Evolutionary conservation across 2,888 invertebrate species (phyloP).

Genomic region (Opisthograptis luteolata): DNA sequence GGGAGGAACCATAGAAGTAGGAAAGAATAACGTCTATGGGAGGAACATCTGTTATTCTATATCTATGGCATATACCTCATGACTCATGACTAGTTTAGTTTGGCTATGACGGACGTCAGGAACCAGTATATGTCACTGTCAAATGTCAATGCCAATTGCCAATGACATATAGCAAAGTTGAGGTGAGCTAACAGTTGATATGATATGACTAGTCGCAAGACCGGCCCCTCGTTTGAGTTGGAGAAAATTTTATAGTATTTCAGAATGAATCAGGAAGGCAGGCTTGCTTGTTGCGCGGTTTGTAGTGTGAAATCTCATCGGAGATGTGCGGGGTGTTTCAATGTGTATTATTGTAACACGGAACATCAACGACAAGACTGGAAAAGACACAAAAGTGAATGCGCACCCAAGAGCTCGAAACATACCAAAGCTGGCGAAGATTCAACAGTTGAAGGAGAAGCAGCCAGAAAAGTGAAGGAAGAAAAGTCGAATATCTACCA

Average conservation of each 20-base stretch:
- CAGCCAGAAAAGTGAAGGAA: constrained; percentile 53
- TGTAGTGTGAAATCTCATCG: constrained; percentile 87
- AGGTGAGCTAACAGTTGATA: constrained; percentile 51
- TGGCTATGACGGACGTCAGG: too few relatives aligned
- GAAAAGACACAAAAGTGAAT: constrained; percentile 89
- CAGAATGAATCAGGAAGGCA: constrained; percentile 80
- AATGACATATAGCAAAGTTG: constrained; percentile 50
- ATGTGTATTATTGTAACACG: constrained; percentile 90
- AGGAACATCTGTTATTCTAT: too few relatives aligned
- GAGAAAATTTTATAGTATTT: constrained; percentile 63
- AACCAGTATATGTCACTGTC: too few relatives aligned
- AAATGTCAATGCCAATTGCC: too few relatives aligned
- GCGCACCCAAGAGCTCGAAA: constrained; percentile 68
- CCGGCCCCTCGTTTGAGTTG: constrained; percentile 51
- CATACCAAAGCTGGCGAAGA: constrained; percentile 56
- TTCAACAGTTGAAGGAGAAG: constrained; percentile 51
- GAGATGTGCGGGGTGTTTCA: constrained; percentile 90
- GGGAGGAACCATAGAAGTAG: too few relatives aligned
- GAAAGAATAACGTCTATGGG: too few relatives aligned
- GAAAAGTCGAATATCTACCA: constrained; percentile 39
- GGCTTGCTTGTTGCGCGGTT: constrained; percentile 82
- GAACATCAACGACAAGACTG: constrained; percentile 92
- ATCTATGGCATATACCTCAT: too few relatives aligned
- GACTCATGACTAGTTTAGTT: too few relatives aligned
- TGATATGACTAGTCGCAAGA: constrained; percentile 57